A percentile compares a stretch with the other conserved stretches of the same genome.
Evolutionary conservation across 2,797 vertebrate genomes (phyloP).

Genomic region (Liasis olivaceus): DNA sequence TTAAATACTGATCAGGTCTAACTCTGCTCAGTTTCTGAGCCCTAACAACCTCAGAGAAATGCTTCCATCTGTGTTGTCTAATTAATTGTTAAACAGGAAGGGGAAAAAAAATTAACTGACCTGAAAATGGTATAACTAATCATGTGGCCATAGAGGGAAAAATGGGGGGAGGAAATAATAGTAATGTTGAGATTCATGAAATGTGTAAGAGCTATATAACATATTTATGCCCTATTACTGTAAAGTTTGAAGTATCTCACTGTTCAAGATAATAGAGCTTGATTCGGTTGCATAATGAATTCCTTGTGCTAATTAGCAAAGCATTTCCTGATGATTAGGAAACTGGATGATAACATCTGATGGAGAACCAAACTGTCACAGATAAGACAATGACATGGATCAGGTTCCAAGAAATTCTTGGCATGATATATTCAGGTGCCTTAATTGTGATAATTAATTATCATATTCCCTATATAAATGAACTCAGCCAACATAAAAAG

Average conservation of each 20-base stretch:
- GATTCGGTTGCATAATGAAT: constrained; percentile 81
- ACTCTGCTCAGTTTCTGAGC: neutral
- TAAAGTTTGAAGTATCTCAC: constrained; percentile 78
- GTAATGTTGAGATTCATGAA: constrained; percentile 77
- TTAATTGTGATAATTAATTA: constrained; percentile 82
- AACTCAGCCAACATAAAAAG: constrained; percentile 76
- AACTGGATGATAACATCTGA: constrained; percentile 78
- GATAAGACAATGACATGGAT: constrained; percentile 77
- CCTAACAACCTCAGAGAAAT: neutral
- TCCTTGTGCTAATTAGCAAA: constrained; percentile 81
- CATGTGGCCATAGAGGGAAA: constrained; percentile 53
- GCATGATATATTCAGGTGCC: constrained; percentile 76
- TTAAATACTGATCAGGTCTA: neutral
- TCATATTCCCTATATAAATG: constrained; percentile 76
- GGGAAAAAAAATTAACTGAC: constrained; percentile 73
- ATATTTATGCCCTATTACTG: constrained; percentile 79
- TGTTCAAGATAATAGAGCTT: constrained; percentile 79
- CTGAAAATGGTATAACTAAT: constrained; percentile 79
- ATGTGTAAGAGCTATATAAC: constrained; percentile 79
- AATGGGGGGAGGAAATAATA: constrained; percentile 9
- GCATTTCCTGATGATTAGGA: constrained; percentile 80
- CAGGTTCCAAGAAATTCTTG: constrained; percentile 70
- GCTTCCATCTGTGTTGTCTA: constrained; percentile 62
- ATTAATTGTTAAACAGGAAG: constrained; percentile 73
- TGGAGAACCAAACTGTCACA: constrained; percentile 76